Evolutionary conservation across 2,113 vertebrate genomes (phyloP), one percentile per base, ranked within the genome.

Genomic region (Reinhardtius hippoglossoides): DNA sequence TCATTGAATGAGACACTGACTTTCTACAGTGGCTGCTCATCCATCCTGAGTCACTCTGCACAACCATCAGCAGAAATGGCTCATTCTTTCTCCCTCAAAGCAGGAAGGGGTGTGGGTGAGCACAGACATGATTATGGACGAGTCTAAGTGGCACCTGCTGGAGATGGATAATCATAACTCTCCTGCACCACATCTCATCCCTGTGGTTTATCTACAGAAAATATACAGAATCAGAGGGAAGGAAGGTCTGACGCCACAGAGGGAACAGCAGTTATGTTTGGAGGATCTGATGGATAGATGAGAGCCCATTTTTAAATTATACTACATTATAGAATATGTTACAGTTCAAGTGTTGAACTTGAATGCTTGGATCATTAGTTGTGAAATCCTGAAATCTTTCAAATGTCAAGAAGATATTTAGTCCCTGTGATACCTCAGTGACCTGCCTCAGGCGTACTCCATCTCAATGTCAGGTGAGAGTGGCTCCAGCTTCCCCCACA

Each of bases 91-190:
- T 87, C 18, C 61, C 15, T 71, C 27, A 26, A 66, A 70, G 64
- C 71, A 42, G 74, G 67, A 59, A 46, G 52, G 71, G 78, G 78
- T 58, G 85, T 85, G 71, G 68, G 54, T 67, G 74, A 80, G 82
- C 57, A 71, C 71, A 63, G 78, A 81, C 44, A 78, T 71, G 72
- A 86, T 86, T 71, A 83, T 74, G 35, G 59, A 87, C 82, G 68
- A 76, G 80, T 84, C 61, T 89, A 73, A 81, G 70, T 81, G 80
- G 78, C 77, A 77, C 71, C 74, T 74, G 76, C 74, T 44, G 63
- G 57, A 74, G 69, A 82, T 79, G 67, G 77, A 83, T 86, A 76
- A 82, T 83, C 65, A 81, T 27, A 86, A 83, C 64, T 69, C 50
- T 80, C 52, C 74, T 60, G 26, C 59, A 50, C 63, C 63, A 68